Conservation (phyloP, 2,888 invertebrate genomes). For the Cephonodes hylas region DNA sequence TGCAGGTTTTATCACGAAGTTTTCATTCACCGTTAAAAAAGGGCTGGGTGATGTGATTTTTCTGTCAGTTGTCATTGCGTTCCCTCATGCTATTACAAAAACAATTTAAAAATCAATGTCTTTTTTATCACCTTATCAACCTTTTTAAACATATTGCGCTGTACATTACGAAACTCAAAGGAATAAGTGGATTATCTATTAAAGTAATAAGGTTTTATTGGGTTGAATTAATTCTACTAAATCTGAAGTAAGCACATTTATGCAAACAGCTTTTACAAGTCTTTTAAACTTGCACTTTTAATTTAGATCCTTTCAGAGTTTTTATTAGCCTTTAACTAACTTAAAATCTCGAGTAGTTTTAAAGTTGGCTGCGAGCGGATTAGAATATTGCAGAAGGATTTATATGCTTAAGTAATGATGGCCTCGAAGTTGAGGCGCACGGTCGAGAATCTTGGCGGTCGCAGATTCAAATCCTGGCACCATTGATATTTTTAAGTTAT, state of each 20-base stretch:
- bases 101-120: no score
- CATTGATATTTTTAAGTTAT: no score
- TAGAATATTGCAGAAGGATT: constrained; percentile 2
- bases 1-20: no score
- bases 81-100: no score
- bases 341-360: not conserved
- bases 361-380: not conserved
- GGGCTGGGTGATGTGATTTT: no score
- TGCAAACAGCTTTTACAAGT: not conserved
- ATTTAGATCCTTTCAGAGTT: not conserved
- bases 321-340: not conserved
- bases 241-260: not conserved
- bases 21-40: no score
- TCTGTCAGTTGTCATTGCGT: no score
- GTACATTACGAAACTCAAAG: not conserved
- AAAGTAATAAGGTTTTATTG: not conserved
- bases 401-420: no score
- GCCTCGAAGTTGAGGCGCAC: no score
- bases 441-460: no score
- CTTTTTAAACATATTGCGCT: not conserved
- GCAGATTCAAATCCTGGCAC: no score
- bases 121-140: no score
- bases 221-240: not conserved
- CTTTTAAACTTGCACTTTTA: not conserved
- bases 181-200: not conserved